Base-by-base conservation (phyloP, 2,888 invertebrate genomes). In the Tribolium freemani region DNA sequence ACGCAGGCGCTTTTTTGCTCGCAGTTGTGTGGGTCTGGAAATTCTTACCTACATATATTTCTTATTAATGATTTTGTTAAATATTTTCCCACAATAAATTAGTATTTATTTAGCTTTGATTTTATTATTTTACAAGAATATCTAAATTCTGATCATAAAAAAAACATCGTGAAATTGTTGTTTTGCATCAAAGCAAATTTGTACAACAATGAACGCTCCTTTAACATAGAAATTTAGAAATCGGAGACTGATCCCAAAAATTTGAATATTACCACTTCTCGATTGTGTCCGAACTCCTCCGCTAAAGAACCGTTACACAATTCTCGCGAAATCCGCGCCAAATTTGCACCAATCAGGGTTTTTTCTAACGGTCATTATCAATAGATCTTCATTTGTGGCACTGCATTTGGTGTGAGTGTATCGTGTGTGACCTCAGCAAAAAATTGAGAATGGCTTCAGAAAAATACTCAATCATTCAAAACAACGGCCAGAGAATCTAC, bases 401-500 rank as follows among this genome's bases (percentile, higher is more conserved):
- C 38, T 6, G 51, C n/a, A 26, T 11, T 16, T 11, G 48, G 38
- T 11, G 20, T 11, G 20, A 53, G 54, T 21, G 54, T 11, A 64
- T 64, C 63, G 64, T 45, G 53, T 11, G 30, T 11, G 0, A 94
- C 91, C 58, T 16, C 5, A 53, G 8, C 80, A 79, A 71, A 73
- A 38, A 60, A 11, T 63, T 10, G 21, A 64, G 5, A 3, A 48
- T 48, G 48, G 11, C 48, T 13, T 48, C 48, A 4, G 13, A 48
- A 21, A 26, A 46, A 11, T 63, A 54, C 26, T 26, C 45, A 21
- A 88, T 94, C 53, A 87, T 90, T 0, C 94, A 94, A 83, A 91
- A 90, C 76, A 95, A 95, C 82, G 95, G 95, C 0, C 95, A 95
- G 80, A 86, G 94, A 53, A 90, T 90, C 76, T 92, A 90, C 79